phyloP scores from a whole-genome alignment of 2,113 vertebrate genomes.

The Gobiocypris rarus region DNA sequence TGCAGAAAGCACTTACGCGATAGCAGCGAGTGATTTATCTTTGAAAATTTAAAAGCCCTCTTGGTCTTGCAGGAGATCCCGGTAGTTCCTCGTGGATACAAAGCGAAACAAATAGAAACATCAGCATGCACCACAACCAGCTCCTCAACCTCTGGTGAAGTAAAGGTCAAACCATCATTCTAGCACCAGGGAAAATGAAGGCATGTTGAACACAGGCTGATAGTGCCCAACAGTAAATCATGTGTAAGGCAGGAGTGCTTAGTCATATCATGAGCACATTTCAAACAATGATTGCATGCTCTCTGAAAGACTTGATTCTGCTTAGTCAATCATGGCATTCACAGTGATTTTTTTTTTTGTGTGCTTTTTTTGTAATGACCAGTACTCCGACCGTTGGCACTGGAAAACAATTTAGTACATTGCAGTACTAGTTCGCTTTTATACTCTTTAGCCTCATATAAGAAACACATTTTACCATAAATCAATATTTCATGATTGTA shows the following conservation, averaged over 20 bases:
- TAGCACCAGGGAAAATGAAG: constrained; percentile 53
- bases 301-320: constrained; percentile 19
- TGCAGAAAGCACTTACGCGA: constrained; percentile 6
- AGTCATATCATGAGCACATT: constrained; percentile 43
- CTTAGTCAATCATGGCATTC: background rate
- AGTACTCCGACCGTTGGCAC: background rate
- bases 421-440: background rate
- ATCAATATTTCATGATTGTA: background rate
- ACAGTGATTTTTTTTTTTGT: too few species aligned
- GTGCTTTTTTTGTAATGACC: background rate
- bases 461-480: background rate
- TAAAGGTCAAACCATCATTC: constrained; percentile 55
- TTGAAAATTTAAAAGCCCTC: constrained; percentile 33
- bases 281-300: background rate
- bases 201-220: constrained; percentile 38
- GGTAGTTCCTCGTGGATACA: constrained; percentile 45
- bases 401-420: background rate
- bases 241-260: constrained; percentile 50
- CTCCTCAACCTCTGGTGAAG: constrained; percentile 30
- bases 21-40: constrained; percentile 13
- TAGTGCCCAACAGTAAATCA: constrained; percentile 48
- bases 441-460: background rate
- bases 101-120: constrained; percentile 55
- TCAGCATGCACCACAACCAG: constrained; percentile 40
- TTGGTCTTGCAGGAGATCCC: constrained; percentile 22